Base-by-base conservation (phyloP, 2,797 vertebrate species). In the Lagorchestes hirsutus region DNA sequence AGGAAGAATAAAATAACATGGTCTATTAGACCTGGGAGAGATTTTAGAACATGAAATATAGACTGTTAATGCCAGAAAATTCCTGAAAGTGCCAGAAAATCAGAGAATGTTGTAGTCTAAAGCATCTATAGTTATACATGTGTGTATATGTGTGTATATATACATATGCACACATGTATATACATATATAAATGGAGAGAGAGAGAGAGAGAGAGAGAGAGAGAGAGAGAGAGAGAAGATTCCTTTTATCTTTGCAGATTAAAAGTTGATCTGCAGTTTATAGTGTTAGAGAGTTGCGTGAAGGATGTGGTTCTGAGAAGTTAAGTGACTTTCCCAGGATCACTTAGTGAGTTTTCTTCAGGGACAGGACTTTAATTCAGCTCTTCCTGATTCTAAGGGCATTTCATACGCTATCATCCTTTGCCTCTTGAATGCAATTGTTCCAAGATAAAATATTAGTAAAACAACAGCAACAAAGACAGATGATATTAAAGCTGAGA, bases 111-210 rank as follows among this genome's bases (percentile, higher is more conserved):
- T 82, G n/a, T 46, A 82, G 40, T 82, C 40, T 46, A 82, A 74
- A 82, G 40, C 6, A 27, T 46, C 18, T 9, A 24, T 82, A 82
- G 40, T 40, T 46, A 46, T 82, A 27, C 8, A 40, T 82, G 18
- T 82, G 2, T 46, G 2, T 6, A n/a, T 2, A 18, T 5, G 5
- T 9, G 4, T 3, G n/a, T 5, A 40, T 9, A 40, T 22, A n/a
- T 5, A 31, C 29, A 29, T 31, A 11, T 3, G 10, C 29, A 11
- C 13, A 59, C 11, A 34, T 13, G 14, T 67, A 16, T 67, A 40
- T 24, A 40, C 40, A 4, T 18, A 28, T 2, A 9, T 5, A 74
- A 6, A 31, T 28, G 27, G 58, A 74, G 16, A 74, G 1, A 18
- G 5, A 74, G 62, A 22, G 34, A 40, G 14, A 8, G 13, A 74